A percentile compares a stretch with the other conserved stretches of the same genome.
phyloP scores from a whole-genome alignment of 2,888 invertebrate species.

The Hypolimnas misippus region DNA sequence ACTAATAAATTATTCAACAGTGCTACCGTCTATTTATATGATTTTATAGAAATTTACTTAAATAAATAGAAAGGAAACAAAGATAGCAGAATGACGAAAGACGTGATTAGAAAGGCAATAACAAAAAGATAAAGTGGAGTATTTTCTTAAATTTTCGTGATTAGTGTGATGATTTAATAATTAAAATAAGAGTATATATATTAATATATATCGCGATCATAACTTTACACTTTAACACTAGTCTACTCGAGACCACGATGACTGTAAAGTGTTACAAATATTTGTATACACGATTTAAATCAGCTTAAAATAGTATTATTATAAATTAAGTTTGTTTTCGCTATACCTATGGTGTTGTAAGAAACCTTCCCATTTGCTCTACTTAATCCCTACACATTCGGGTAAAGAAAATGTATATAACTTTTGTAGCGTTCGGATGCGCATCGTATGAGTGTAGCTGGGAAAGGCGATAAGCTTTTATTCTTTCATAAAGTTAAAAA shows the following conservation, averaged over 20 bases:
- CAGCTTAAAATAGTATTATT: too few species aligned
- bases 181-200: too few species aligned
- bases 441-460: slow-evolving; percentile 16
- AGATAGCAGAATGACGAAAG: neutral
- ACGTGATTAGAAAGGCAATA: neutral
- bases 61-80: neutral
- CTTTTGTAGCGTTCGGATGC: slow-evolving; percentile 19
- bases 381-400: slow-evolving; percentile 22
- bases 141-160: too few species aligned
- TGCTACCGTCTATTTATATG: slow-evolving; percentile 13
- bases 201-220: too few species aligned
- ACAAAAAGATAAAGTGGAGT: neutral
- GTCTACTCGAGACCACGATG: too few species aligned
- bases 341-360: neutral
- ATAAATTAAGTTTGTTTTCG: too few species aligned
- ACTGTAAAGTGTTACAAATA: too few species aligned
- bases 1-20: slow-evolving; percentile 27
- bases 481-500: slow-evolving; percentile 19
- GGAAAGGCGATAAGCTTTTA: slow-evolving; percentile 24
- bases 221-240: too few species aligned
- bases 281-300: too few species aligned
- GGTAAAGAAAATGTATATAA: slow-evolving; percentile 13
- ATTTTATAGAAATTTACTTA: slow-evolving; percentile 12
- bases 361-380: slow-evolving; percentile 4
- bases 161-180: too few species aligned